Evolutionary conservation across 1,140 invertebrate species (phyloP), one percentile per base, ranked within the genome.

Genomic region (Cotesia chilonis): DNA sequence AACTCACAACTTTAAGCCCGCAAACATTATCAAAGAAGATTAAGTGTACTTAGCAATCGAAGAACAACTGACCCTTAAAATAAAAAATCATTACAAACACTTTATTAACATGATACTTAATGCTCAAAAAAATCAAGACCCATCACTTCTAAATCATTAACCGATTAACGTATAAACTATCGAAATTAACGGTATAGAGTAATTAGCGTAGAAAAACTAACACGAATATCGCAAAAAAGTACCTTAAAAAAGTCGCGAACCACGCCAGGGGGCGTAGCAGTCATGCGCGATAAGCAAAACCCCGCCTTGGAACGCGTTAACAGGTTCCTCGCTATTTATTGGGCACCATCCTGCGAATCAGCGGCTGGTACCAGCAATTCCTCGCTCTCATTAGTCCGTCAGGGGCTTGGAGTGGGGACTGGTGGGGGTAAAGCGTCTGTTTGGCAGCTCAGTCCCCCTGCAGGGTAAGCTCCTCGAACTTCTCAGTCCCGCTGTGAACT

Each of bases 401-500:
- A 66, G 64, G 72, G 51, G 64, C 54, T 55, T 38, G 7, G 55
- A 68, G 76, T 72, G 74, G 72, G 63, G 67, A 75, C 57, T 68
- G 68, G 73, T 71, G 67, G 60, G 68, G 74, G 73, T 74, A 76
- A 59, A 51, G 17, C n/a, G 61, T 73, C 69, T 37, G 64, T 74
- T 55, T 38, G 68, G 65, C 47, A 65, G 14, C 17, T 63, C 57
- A 66, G 78, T 78, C 38, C 64, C 76, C 81, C 82, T 82, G 77
- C 80, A 74, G 79, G 68, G 79, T 76, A 73, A 76, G 70, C 70
- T 66, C 75, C 60, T 67, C 75, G 76, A 75, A 65, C 76, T 72
- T 75, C 77, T 85, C 85, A 87, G 85, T 87, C 85, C 85, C 80
- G 85, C 85, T 87, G 85, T 85, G 85, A 83, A 82, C 84, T 77